phyloP scores from a whole-genome alignment of 2,113 vertebrate genomes.

The Salminus brasiliensis region DNA sequence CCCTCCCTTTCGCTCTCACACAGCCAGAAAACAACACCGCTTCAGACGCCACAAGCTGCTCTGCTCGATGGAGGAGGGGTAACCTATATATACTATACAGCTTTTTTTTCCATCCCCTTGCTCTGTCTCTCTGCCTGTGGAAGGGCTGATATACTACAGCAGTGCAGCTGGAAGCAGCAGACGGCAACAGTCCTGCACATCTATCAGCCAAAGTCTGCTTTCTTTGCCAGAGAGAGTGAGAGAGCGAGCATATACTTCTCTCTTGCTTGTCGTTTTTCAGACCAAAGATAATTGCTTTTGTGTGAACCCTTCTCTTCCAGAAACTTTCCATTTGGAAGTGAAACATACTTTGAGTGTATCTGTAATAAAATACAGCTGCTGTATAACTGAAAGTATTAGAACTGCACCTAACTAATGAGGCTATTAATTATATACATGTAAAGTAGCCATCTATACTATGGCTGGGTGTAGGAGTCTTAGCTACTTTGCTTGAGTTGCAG shows the following conservation, averaged over 20 bases:
- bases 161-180: conserved; percentile 16
- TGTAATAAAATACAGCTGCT: too few relatives aligned
- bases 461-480: too few relatives aligned
- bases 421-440: too few relatives aligned
- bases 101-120: neutral
- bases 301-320: neutral
- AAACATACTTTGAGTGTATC: too few relatives aligned
- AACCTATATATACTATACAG: neutral
- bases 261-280: neutral
- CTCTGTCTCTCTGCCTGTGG: neutral
- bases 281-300: neutral
- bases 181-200: conserved; percentile 5
- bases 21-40: conserved; percentile 44
- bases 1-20: conserved; percentile 31
- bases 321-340: neutral
- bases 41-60: conserved; percentile 40
- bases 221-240: neutral
- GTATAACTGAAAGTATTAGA: too few relatives aligned
- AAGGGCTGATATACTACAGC: conserved; percentile 21
- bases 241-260: neutral
- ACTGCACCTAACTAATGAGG: too few relatives aligned
- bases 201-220: neutral
- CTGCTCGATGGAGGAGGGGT: conserved; percentile 11
- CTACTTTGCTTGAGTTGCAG: too few relatives aligned
- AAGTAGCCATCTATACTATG: too few relatives aligned